Percentiles rank a stretch among this genome's conserved stretches.
Conservation (phyloP, 2,113 vertebrate species). For the Taxidea taxus region DNA sequence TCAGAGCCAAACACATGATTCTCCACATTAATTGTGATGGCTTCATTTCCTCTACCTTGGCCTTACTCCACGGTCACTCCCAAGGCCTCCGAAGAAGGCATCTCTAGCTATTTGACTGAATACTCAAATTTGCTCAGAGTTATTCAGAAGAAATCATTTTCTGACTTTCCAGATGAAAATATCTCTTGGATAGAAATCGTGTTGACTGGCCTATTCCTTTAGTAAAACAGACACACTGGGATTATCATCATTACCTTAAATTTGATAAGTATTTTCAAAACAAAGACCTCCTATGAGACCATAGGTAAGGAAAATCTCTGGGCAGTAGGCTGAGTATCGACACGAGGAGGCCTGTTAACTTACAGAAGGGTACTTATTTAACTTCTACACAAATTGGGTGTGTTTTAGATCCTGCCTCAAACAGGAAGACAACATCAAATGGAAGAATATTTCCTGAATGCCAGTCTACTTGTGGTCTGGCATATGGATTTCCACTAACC, state of each 20-base stretch:
- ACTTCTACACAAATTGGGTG: background rate
- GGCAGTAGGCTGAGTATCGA: background rate
- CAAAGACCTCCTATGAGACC: background rate
- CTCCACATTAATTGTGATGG: background rate
- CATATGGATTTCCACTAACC: background rate
- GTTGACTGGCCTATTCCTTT: background rate
- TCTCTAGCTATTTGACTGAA: background rate
- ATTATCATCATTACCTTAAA: background rate
- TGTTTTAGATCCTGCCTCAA: background rate
- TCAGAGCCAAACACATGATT: background rate
- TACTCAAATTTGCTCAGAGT: background rate
- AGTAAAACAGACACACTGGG: background rate
- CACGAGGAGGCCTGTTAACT: background rate
- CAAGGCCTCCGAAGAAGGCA: background rate
- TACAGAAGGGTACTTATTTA: background rate
- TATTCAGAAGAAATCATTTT: constrained; percentile 2
- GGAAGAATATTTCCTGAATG: background rate
- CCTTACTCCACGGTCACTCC: background rate
- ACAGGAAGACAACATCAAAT: background rate
- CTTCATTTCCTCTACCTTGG: background rate
- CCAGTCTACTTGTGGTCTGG: background rate
- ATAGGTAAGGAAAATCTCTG: background rate
- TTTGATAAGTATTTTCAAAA: background rate
- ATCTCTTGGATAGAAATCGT: background rate
- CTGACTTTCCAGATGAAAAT: background rate